Evolutionary conservation across 2,113 vertebrate species (phyloP), one percentile per base, ranked within the genome.

Genomic region (Dendrocopos noguchii): DNA sequence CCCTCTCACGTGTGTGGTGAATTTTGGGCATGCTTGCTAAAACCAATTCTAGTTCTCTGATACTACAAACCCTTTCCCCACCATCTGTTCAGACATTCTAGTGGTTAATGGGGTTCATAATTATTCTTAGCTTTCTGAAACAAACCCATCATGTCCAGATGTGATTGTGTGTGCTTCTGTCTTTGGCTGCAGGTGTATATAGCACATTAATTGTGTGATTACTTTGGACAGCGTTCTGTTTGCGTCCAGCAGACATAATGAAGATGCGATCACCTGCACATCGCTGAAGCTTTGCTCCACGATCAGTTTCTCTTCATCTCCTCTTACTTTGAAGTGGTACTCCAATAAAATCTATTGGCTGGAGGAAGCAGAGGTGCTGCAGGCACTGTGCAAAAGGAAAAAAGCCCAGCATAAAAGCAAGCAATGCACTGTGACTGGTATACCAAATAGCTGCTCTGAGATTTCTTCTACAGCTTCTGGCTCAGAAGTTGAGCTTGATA

Each of bases 231-330:
- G 57, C 24, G 22, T 42, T 86, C 50, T 65, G 19, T 63, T 56
- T 73, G 65, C 33, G 36, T 10, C 24, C 47, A 53, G 39, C 9
- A 21, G 63, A 14, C 9, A 6, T 21, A 55, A 70, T n/a, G 39
- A 73, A 65, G 36, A 17, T 19, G 20, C 0, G 0, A 28, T 36
- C 1, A 1, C 56, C 78, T 65, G 31, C 31, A 31, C 33, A 27
- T 42, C 31, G 44, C 13, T 57, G 56, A 33, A 56, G 59, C 68
- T 46, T 52, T 65, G 17, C 39, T 65, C 79, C 1, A 0, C 52
- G 44, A 77, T 46, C 50, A 78, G 33, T 52, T 50, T 63, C 20
- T 84, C 42, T 66, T 84, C 39, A 73, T 72, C 10, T 46, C 10
- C 0, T 29, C 1, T 1, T 53, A 46, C 52, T 74, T 60, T 56